A percentile compares a stretch with the other conserved stretches of the same genome.
phyloP scores from a whole-genome alignment of 2,113 vertebrate species.

The Alligator sinensis region DNA sequence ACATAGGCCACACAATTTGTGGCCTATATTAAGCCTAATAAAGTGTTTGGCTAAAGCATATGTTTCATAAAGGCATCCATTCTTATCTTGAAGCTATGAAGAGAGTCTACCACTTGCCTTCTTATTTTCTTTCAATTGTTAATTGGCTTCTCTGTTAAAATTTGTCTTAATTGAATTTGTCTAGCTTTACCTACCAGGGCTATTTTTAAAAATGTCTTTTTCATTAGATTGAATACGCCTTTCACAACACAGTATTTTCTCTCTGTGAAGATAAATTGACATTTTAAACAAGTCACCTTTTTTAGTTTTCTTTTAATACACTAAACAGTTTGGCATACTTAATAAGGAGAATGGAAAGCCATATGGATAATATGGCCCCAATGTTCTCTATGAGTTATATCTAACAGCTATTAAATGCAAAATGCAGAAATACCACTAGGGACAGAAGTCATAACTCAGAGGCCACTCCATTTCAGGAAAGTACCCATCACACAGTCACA shows the following conservation, averaged over 20 bases:
- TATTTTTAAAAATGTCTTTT: background rate
- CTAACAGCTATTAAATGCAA: no score
- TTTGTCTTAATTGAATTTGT: background rate
- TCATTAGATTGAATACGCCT: background rate
- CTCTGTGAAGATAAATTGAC: background rate
- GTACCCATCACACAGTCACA: no score
- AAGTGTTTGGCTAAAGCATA: background rate
- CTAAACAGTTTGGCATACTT: rapidly evolving
- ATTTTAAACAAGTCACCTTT: background rate
- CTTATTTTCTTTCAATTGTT: background rate
- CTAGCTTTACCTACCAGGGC: background rate
- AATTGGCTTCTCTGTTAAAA: background rate
- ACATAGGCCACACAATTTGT: background rate
- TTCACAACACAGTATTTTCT: background rate
- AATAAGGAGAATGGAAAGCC: background rate
- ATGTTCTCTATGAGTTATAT: no score
- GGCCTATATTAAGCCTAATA: background rate
- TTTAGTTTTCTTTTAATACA: background rate
- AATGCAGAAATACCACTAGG: no score
- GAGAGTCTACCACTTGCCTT: background rate
- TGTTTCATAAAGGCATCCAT: background rate
- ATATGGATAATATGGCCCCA: background rate
- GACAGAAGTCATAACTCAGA: no score
- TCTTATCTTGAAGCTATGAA: constrained; percentile 1
- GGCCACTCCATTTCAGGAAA: no score